Conservation (phyloP, 2,797 vertebrate genomes). For the Takifugu rubripes region DNA sequence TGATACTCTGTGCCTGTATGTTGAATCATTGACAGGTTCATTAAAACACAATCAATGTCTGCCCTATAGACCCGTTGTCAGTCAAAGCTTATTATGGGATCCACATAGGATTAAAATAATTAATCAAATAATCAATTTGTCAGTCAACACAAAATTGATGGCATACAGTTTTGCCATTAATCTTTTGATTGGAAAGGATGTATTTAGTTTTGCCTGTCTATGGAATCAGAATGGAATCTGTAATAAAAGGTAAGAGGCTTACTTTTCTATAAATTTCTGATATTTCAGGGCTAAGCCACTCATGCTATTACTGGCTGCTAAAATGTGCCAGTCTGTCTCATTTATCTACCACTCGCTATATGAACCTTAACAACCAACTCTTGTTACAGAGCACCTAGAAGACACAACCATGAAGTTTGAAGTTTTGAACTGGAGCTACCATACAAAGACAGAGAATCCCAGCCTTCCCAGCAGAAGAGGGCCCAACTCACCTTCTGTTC, state of each 20-base stretch:
- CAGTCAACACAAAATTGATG: neutral
- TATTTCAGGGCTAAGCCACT: neutral
- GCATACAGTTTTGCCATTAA: too few relatives aligned
- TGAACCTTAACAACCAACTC: conserved; percentile 2
- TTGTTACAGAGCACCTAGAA: conserved; percentile 15
- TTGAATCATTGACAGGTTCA: conserved; percentile 6
- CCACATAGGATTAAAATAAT: neutral
- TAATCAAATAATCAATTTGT: neutral
- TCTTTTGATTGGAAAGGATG: neutral
- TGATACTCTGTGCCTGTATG: neutral
- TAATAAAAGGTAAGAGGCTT: too few relatives aligned
- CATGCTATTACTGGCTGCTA: too few relatives aligned
- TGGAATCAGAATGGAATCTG: too few relatives aligned
- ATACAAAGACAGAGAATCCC: conserved; percentile 20
- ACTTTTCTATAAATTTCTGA: too few relatives aligned
- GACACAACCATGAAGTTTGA: conserved; percentile 1
- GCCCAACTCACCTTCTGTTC: conserved; percentile 39
- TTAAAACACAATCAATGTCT: conserved; percentile 12
- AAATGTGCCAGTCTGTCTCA: too few relatives aligned
- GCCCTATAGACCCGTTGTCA: conserved; percentile 1
- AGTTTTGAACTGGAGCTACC: too few relatives aligned
- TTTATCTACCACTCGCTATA: neutral
- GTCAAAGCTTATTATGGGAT: conserved; percentile 1
- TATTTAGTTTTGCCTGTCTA: too few relatives aligned
- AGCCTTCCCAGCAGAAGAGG: conserved; percentile 31